Conservation (phyloP, 2,113 vertebrate species). For the Myanophis thanlyinensis region DNA sequence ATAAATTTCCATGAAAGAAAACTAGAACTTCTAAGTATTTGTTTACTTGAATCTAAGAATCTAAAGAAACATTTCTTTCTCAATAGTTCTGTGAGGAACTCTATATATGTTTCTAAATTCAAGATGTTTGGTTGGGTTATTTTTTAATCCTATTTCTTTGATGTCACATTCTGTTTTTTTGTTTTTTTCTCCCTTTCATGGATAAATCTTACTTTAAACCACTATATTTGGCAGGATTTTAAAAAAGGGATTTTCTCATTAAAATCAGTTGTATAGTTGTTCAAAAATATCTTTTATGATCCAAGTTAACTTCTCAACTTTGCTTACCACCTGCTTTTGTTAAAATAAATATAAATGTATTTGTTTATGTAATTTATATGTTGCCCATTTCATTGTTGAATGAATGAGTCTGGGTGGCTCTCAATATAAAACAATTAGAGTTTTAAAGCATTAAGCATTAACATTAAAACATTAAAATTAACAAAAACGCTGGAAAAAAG, state of each 20-base stretch:
- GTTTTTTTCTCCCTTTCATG: background rate
- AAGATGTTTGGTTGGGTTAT: background rate
- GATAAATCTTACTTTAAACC: background rate
- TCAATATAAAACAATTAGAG: too few relatives aligned
- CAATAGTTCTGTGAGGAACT: background rate
- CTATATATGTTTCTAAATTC: background rate
- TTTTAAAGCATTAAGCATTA: too few relatives aligned
- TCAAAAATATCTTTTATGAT: background rate
- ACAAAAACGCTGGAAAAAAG: too few relatives aligned
- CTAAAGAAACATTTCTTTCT: background rate
- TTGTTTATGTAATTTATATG: background rate
- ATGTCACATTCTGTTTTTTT: background rate
- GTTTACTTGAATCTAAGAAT: background rate
- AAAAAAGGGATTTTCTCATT: background rate
- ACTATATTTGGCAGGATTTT: background rate
- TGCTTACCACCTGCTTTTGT: background rate
- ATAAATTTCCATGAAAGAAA: background rate
- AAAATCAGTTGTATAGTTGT: background rate
- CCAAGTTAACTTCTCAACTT: background rate
- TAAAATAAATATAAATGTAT: background rate
- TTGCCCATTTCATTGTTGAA: background rate
- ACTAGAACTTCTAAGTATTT: background rate
- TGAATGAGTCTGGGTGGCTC: too few relatives aligned
- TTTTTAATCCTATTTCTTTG: background rate
- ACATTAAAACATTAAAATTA: too few relatives aligned